Evolutionary conservation across 1,140 invertebrate genomes (phyloP).

Genomic region (Pemphigus obesinymphae): DNA sequence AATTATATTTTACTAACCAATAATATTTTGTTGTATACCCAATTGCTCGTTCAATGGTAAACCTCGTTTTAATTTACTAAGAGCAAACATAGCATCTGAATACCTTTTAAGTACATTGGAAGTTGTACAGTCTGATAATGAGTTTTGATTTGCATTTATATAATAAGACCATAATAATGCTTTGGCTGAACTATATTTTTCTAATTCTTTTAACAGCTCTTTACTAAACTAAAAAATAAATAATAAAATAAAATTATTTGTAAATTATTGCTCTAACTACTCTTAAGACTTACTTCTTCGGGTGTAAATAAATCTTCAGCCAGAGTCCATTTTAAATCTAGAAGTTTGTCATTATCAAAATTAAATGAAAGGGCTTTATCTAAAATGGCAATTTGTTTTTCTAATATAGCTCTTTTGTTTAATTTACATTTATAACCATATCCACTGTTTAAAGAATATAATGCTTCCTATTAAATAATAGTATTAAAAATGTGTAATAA

Average conservation of each 20-base stretch:
- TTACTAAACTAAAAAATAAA: slow-evolving; percentile 6
- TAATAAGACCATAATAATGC: slow-evolving; percentile 52
- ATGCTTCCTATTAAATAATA: slow-evolving; percentile 45
- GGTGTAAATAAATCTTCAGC: slow-evolving; percentile 54
- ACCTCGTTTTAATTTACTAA: slow-evolving; percentile 17
- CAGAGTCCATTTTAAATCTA: slow-evolving; percentile 54
- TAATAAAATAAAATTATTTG: background rate
- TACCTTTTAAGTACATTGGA: slow-evolving; percentile 31
- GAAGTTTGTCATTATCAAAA: slow-evolving; percentile 52
- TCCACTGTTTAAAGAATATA: slow-evolving; percentile 51
- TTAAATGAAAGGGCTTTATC: slow-evolving; percentile 57
- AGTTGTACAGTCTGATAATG: slow-evolving; percentile 24
- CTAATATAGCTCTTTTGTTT: slow-evolving; percentile 51
- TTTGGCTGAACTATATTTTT: slow-evolving; percentile 46
- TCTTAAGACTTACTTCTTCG: slow-evolving; percentile 49
- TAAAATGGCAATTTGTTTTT: slow-evolving; percentile 57
- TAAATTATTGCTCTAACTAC: background rate
- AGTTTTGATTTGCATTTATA: slow-evolving; percentile 44
- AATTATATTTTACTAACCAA: slow-evolving; percentile 10
- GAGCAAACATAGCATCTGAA: slow-evolving; percentile 36
- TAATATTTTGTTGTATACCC: slow-evolving; percentile 4
- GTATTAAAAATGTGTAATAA: background rate
- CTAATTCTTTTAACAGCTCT: slow-evolving; percentile 23
- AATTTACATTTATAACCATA: slow-evolving; percentile 52
- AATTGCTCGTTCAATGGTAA: slow-evolving; percentile 9